Conservation (phyloP, 2,797 vertebrate species). For the Parambassis ranga region DNA sequence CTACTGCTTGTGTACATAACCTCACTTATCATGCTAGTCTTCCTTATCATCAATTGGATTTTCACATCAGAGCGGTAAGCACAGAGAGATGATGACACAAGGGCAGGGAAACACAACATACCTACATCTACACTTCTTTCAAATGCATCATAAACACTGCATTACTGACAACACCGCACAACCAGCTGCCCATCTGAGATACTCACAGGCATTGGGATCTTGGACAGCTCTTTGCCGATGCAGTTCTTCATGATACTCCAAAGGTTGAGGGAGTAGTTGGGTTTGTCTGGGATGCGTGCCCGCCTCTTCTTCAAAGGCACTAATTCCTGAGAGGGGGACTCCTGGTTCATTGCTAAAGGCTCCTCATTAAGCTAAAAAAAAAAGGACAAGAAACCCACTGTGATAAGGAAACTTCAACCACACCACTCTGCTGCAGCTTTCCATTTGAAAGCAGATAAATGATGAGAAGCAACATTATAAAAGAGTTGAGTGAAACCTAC, state of each 20-base stretch:
- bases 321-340: conserved; percentile 81
- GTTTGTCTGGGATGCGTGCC: conserved; percentile 90
- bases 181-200: no score
- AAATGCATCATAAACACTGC: no score
- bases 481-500: conserved; percentile 68
- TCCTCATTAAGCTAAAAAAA: conserved; percentile 77
- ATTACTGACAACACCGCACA: no score
- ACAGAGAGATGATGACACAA: no score
- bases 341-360: conserved; percentile 76
- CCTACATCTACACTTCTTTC: no score
- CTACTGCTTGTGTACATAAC: no score
- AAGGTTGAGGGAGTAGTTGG: conserved; percentile 96
- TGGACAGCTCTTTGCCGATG: conserved; percentile 95
- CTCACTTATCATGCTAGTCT: no score
- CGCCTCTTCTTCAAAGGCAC: conserved; percentile 87
- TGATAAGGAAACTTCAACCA: neutral
- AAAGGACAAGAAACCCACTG: no score
- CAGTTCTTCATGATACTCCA: conserved; percentile 99
- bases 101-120: no score
- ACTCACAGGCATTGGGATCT: conserved; percentile 95
- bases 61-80: no score
- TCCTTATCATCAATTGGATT: no score
- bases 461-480: neutral
- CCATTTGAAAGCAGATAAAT: neutral
- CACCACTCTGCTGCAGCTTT: neutral